Base-by-base conservation (phyloP, 2,888 invertebrate genomes). In the Suillia variegata region DNA sequence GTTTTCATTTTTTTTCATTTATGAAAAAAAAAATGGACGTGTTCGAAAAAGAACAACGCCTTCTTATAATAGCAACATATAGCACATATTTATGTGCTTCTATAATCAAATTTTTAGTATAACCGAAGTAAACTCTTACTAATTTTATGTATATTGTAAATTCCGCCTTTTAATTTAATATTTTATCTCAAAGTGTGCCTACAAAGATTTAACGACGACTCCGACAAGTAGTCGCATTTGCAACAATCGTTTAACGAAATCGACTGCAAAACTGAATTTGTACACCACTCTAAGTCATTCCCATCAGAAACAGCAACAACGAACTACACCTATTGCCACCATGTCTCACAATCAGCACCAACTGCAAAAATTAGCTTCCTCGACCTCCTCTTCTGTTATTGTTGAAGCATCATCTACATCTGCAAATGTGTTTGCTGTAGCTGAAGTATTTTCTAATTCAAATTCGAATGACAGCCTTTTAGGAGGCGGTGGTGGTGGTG, bases 221-320 rank as follows among this genome's bases (percentile, higher is more conserved):
- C 82, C 82, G 34, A 82, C 82, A 10, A 82, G 81, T 68, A 82
- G 82, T 67, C 74, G 82, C 61, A 75, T 69, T 38, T 74, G 68
- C 59, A 79, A 74, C 56, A 78, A 70, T 59, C 76, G 81, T 63
- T 68, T 81, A 66, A 79, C 76, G 66, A 82, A 81, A 73, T 81
- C 82, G 70, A 78, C 78, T 73, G 80, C 80, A 70, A 83, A 83
- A 75, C 69, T 80, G 33, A 83, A 82, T 70, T 70, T 82, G 64
- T 73, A 78, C 63, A 70, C 75, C 53, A 67, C 77, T 56, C 66
- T 82, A 67, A 73, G 69, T 71, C 70, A 73, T 62, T 56, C 61
- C 38, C 66, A 67, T 31, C 65, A 66, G 50, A 59, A 59, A 21
- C 65, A 67, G 54, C 61, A 62, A 24, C 61, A 61, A 51, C 31